Conservation (phyloP, 2,113 vertebrate species). For the Tachycineta bicolor region DNA sequence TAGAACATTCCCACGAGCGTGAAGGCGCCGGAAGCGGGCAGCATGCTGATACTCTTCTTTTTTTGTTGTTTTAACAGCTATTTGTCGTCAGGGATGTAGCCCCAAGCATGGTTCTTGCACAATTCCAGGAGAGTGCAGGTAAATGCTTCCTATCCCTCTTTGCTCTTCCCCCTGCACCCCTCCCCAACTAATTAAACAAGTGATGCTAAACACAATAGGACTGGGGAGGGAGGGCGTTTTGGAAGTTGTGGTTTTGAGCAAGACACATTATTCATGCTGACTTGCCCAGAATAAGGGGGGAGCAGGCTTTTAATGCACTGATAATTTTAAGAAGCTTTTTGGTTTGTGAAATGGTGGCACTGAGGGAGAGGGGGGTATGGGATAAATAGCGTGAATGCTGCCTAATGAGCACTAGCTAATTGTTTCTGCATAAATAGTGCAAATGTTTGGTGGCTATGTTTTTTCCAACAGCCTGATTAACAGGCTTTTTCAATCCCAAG, state of each 20-base stretch:
- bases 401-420: constrained; percentile 62
- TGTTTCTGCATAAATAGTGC: constrained; percentile 56
- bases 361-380: neutral
- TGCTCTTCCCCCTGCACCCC: neutral
- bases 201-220: neutral
- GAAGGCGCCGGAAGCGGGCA: constrained; percentile 2
- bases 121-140: constrained; percentile 94
- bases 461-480: neutral
- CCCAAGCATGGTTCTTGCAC: constrained; percentile 93
- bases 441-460: constrained; percentile 10
- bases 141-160: constrained; percentile 58
- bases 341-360: neutral
- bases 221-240: neutral
- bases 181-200: neutral
- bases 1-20: constrained; percentile 58
- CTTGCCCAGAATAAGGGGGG: constrained; percentile 50
- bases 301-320: constrained; percentile 16
- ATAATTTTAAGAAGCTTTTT: constrained; percentile 50
- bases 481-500: constrained; percentile 45
- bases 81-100: constrained; percentile 97
- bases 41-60: neutral
- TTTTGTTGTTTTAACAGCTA: constrained; percentile 78
- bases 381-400: constrained; percentile 36
- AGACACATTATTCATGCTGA: constrained; percentile 68
- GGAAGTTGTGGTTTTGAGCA: constrained; percentile 24